phyloP scores from a whole-genome alignment of 2,888 invertebrate species.

The Zaprionus bogoriensis region DNA sequence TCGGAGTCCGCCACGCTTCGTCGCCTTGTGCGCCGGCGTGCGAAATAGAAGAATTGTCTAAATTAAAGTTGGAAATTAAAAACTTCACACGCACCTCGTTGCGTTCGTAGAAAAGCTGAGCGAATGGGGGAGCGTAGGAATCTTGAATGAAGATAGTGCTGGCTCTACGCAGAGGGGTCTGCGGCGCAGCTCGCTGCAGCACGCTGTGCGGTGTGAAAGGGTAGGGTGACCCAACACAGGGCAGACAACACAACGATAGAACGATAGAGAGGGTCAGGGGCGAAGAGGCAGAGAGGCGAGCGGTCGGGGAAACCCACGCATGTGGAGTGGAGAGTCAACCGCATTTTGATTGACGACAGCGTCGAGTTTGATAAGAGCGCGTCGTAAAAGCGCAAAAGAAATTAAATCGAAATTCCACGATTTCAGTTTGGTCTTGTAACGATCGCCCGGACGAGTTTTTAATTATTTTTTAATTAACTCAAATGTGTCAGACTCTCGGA shows the following conservation, averaged over 20 bases:
- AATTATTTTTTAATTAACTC: slow-evolving; percentile 27
- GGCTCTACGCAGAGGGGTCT: background rate
- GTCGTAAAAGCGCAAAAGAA: slow-evolving; percentile 45
- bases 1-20: slow-evolving; percentile 60
- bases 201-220: background rate
- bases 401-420: slow-evolving; percentile 16
- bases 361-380: slow-evolving; percentile 52
- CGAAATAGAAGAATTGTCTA: slow-evolving; percentile 69
- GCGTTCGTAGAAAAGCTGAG: slow-evolving; percentile 24
- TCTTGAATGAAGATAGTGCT: slow-evolving; percentile 13
- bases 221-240: too few species aligned
- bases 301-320: slow-evolving; percentile 45
- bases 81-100: slow-evolving; percentile 67
- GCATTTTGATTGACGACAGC: slow-evolving; percentile 64
- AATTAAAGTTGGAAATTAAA: slow-evolving; percentile 76
- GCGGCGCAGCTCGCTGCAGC: slow-evolving; percentile 1
- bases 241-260: too few species aligned
- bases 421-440: slow-evolving; percentile 3
- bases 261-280: background rate
- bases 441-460: slow-evolving; percentile 16
- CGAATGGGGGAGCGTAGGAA: slow-evolving; percentile 19
- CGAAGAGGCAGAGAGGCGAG: background rate
- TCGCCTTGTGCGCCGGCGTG: slow-evolving; percentile 56
- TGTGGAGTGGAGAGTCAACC: slow-evolving; percentile 34
- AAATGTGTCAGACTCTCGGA: slow-evolving; percentile 5